Evolutionary conservation across 2,888 invertebrate genomes (phyloP).

Genomic region (Pardosa pseudoannulata): DNA sequence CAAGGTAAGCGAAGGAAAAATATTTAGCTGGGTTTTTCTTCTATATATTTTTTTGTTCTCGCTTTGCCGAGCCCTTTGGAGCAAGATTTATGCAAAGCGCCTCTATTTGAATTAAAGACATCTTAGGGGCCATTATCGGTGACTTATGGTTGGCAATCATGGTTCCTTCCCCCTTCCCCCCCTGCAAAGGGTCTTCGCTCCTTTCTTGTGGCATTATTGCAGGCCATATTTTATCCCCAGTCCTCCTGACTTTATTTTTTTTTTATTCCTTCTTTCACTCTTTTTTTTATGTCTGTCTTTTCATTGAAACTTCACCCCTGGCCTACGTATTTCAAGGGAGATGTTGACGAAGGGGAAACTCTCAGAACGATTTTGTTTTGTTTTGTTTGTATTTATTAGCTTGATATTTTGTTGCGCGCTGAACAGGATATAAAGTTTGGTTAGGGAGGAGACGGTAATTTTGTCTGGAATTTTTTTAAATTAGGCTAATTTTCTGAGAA

Average conservation of each 20-base stretch:
- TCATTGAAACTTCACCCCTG: constrained; percentile 12
- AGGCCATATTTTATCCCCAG: constrained; percentile 50
- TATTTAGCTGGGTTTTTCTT: constrained; percentile 60
- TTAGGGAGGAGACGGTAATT: too few relatives aligned
- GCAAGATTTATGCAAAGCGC: constrained; percentile 70
- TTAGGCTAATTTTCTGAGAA: too few relatives aligned
- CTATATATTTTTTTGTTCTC: constrained; percentile 14
- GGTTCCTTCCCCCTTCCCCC: constrained; percentile 30
- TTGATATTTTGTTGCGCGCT: too few relatives aligned
- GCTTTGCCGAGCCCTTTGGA: constrained; percentile 14
- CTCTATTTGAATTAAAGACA: constrained; percentile 71
- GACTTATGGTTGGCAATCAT: constrained; percentile 68
- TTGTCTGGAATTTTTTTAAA: too few relatives aligned
- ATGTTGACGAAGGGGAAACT: too few relatives aligned
- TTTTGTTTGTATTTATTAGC: background rate
- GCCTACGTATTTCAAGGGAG: background rate
- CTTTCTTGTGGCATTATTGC: constrained; percentile 60
- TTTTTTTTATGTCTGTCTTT: background rate
- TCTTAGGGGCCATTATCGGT: constrained; percentile 69
- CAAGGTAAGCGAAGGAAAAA: constrained; percentile 41
- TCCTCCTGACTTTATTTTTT: background rate
- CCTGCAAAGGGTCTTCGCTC: constrained; percentile 25
- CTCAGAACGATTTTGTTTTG: background rate
- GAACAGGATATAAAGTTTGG: too few relatives aligned
- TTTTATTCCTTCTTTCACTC: too few relatives aligned